Evolutionary conservation across 2,113 vertebrate species (phyloP), one percentile per base, ranked within the genome.

Genomic region (Psephotus haematonotus): DNA sequence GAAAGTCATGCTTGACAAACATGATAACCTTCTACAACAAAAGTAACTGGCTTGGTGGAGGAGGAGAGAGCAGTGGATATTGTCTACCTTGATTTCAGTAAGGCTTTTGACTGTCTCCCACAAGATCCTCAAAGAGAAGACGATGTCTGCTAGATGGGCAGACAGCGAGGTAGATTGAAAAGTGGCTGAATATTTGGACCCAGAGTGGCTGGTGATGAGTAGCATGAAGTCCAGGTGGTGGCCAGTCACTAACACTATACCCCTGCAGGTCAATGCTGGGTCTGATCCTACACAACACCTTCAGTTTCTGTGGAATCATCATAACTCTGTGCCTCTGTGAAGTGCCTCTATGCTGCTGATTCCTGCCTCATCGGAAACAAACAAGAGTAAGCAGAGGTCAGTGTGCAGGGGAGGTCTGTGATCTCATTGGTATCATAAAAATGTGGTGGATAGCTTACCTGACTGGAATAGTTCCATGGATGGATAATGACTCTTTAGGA

Each of bases 361-460:
- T 62, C 25, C 35, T 81, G n/a, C 23, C 27, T 74, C 23, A 41
- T 3, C 14, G 29, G 6, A 15, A 65, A 5, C 2, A 62, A 57
- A 33, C 5, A 74, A 49, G 33, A 77, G 33, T 24, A 70, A 74
- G 8, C 9, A 82, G 65, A 53, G 28, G 9, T 7, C 2, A 2
- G 7, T 41, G 29, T 70, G 24, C 17, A 44, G 35, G 23, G 2
- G 29, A 46, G 17, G 23, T 6, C 35, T 83, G 16, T 57, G 69
- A 63, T 63, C n/a, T 59, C 3, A 0, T 3, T 70, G n/a, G n/a
- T 12, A 52, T 59, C 8, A 46, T 29, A 63, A 1, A 5, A 8
- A 47, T 23, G 6, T 46, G 16, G 10, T 83, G 1, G 6, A n/a
- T 37, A 65, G 7, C 6, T 78, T 39, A 62, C 13, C 18, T 57